Evolutionary conservation across 2,113 vertebrate genomes (phyloP), one percentile per base, ranked within the genome.

Genomic region (Phalacrocorax aristotelis): DNA sequence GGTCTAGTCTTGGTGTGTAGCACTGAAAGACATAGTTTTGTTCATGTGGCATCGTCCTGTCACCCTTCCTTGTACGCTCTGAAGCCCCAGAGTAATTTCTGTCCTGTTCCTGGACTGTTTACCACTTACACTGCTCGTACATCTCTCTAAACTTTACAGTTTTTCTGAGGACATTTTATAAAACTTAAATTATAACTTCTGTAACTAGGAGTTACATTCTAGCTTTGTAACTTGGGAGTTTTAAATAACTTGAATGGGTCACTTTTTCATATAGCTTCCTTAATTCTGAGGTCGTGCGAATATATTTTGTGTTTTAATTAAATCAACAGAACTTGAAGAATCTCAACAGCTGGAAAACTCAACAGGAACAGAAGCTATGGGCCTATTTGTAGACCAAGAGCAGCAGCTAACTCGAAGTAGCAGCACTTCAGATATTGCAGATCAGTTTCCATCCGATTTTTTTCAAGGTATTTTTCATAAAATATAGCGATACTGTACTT

Each of bases 351-450:
- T 98, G 48, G 99, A 99, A 97, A 98, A 96, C 71, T 79, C 96
- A 18, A 74, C 90, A 18, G 98, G 97, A 48, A 66, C 97, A 18
- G 98, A 99, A 89, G 69, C 97, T n/a, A 92, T 90, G 15, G 97
- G 75, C 54, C 87, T 66, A 0, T 82, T 74, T 36, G 70, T 44
- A 32, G 97, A 98, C 11, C 98, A 97, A 38, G 99, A 99, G 42
- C 97, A 97, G 78, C 97, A 96, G 25, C 97, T 99, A 83, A 97
- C 98, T 11, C 99, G 99, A 55, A 99, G 99, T 89, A 99, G 99
- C 96, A 99, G 99, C 97, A 98, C 99, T 40, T 99, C 99, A 5
- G 99, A 99, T 91, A 98, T 99, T 97, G 96, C 98, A 30, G 99
- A 99, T 76, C 98, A 98, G 10, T 96, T 98, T 52, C 97, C 82